These are phyloP conservation scores for Calycopis cecrops DNA, from an alignment of 1,140 invertebrate species.

Conservation along the genomic window DNA sequence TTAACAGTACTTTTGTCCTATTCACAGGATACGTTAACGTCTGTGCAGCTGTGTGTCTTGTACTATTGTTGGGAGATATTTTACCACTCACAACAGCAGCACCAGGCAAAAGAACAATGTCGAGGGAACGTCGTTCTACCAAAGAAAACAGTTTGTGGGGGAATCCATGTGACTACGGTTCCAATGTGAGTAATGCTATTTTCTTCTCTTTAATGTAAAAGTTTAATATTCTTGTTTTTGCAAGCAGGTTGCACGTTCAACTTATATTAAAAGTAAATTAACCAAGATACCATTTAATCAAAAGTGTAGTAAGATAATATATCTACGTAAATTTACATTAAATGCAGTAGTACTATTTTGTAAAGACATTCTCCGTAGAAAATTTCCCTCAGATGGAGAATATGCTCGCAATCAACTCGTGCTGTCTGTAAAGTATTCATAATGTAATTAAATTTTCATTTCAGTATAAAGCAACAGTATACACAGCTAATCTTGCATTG, in stretches of 20 bases:
- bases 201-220: neutral
- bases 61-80: constrained; percentile 49
- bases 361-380: too few species aligned
- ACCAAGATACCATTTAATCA: too few species aligned
- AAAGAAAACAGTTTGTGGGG: constrained; percentile 45
- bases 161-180: constrained; percentile 54
- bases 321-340: too few species aligned
- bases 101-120: constrained; percentile 47
- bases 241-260: too few species aligned
- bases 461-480: constrained; percentile 42
- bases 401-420: too few species aligned
- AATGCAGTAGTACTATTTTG: too few species aligned
- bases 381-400: too few species aligned
- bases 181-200: constrained; percentile 42
- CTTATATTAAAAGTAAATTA: too few species aligned
- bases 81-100: constrained; percentile 51
- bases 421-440: too few species aligned
- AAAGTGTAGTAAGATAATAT: too few species aligned
- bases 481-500: constrained; percentile 38
- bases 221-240: neutral
- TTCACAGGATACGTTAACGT: constrained; percentile 63
- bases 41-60: constrained; percentile 56
- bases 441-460: constrained; percentile 25
- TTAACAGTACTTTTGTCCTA: constrained; percentile 3
- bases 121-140: constrained; percentile 36